Evolutionary conservation across 2,797 vertebrate genomes (phyloP).

Genomic region (Coranthus polyacanthus): DNA sequence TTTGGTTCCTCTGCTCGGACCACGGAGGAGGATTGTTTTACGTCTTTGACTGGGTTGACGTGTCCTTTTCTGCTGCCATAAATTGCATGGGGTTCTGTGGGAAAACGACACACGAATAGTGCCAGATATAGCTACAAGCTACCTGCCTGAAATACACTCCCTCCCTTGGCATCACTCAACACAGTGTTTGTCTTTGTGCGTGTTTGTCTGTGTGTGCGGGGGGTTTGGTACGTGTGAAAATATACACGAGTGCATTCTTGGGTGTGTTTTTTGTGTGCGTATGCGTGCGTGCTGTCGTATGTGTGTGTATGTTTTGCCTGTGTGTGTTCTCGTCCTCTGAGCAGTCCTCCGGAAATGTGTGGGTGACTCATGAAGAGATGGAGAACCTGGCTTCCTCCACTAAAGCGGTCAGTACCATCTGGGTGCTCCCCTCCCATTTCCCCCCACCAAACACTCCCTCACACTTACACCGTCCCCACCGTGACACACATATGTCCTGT

Average conservation of each 20-base stretch:
- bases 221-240: constrained; percentile 23
- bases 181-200: constrained; percentile 65
- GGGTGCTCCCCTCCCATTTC: constrained; percentile 70
- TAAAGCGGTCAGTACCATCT: constrained; percentile 94
- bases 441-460: constrained; percentile 65
- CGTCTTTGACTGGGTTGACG: constrained; percentile 22
- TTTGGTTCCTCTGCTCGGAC: constrained; percentile 23
- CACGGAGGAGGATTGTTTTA: constrained; percentile 25
- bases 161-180: constrained; percentile 75
- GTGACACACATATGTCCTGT: constrained; percentile 75
- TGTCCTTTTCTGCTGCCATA: constrained; percentile 44
- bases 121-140: constrained; percentile 61
- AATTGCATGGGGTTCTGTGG: constrained; percentile 61
- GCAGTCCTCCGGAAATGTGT: constrained; percentile 98
- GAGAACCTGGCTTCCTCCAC: constrained; percentile 94
- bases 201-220: constrained; percentile 22
- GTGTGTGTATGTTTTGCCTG: constrained; percentile 41
- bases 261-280: constrained; percentile 29
- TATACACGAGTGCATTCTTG: constrained; percentile 21
- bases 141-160: constrained; percentile 78
- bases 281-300: constrained; percentile 31
- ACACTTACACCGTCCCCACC: constrained; percentile 66
- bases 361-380: constrained; percentile 99
- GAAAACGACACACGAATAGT: constrained; percentile 48
- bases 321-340: constrained; percentile 74